Conservation (phyloP, 2,797 vertebrate species). For the Bovichtus diacanthus region DNA sequence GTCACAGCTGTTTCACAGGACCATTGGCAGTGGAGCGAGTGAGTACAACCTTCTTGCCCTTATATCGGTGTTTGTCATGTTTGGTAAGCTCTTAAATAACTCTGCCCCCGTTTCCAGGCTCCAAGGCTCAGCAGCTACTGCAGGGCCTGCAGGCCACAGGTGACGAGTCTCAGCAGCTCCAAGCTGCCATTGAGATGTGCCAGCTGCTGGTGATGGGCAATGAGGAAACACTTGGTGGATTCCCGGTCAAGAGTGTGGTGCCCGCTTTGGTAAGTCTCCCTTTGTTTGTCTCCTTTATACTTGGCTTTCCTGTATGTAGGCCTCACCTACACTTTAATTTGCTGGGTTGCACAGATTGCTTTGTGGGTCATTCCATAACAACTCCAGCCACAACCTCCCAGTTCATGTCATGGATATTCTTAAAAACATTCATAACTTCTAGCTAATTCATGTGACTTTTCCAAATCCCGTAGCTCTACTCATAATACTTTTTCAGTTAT, state of each 20-base stretch:
- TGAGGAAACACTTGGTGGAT: conserved; percentile 98
- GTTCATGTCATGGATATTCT: too few species aligned
- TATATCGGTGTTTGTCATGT: neutral
- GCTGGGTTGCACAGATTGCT: neutral
- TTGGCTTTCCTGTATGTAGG: neutral
- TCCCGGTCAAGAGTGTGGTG: conserved; percentile 98
- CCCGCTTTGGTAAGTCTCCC: conserved; percentile 92
- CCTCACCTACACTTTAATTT: neutral
- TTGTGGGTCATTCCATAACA: too few species aligned
- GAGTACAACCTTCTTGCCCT: conserved; percentile 74
- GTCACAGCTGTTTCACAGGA: conserved; percentile 99
- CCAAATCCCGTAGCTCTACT: too few species aligned
- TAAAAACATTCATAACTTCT: too few species aligned
- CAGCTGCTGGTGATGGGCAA: conserved; percentile 99
- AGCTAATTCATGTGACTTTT: too few species aligned
- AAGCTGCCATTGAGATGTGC: conserved; percentile 99
- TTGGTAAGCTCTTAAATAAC: neutral
- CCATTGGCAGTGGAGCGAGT: conserved; percentile 99
- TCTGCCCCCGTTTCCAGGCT: conserved; percentile 84
- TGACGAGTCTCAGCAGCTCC: conserved; percentile 98
- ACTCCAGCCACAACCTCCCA: too few species aligned
- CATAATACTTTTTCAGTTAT: too few species aligned
- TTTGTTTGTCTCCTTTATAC: neutral
- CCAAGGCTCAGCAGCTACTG: conserved; percentile 98
- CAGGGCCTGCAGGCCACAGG: conserved; percentile 98